A percentile compares a stretch with the other conserved stretches of the same genome.
phyloP scores from a whole-genome alignment of 2,113 vertebrate genomes.

The Aspiorhynchus laticeps region DNA sequence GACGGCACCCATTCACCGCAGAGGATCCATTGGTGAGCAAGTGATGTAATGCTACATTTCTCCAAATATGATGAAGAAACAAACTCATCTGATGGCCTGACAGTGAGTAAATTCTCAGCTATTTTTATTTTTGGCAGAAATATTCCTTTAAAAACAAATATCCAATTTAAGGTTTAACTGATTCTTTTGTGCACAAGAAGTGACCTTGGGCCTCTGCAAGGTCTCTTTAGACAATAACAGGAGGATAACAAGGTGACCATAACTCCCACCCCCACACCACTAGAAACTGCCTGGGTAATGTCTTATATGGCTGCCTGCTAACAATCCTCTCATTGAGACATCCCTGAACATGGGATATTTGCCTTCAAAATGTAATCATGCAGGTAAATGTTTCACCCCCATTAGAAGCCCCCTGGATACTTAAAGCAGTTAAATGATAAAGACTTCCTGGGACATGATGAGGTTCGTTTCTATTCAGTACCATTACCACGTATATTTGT shows the following conservation, averaged over 20 bases:
- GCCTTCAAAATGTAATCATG: conserved; percentile 36
- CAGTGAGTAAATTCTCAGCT: no score
- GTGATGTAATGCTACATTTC: no score
- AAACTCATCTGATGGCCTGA: no score
- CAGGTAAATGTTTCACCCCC: not conserved
- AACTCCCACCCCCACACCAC: not conserved
- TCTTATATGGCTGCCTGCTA: conserved; percentile 16
- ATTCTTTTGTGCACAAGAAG: not conserved
- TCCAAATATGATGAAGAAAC: no score
- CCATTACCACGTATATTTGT: conserved; percentile 10
- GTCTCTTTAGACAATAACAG: not conserved
- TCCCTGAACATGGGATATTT: not conserved
- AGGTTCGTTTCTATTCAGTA: not conserved
- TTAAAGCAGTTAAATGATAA: not conserved
- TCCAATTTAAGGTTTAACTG: not conserved
- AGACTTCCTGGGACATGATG: not conserved
- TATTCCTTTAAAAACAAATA: not conserved
- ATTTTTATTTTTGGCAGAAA: no score
- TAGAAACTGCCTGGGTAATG: not conserved
- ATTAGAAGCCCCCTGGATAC: not conserved
- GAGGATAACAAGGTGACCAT: not conserved
- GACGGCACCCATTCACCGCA: no score
- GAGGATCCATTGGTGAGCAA: no score
- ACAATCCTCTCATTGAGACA: not conserved
- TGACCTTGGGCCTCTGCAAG: not conserved